Percentiles rank a stretch among this genome's conserved stretches.
These are phyloP conservation scores for Champsocephalus esox DNA, from an alignment of 2,797 vertebrate species.

Conservation along the genomic window DNA sequence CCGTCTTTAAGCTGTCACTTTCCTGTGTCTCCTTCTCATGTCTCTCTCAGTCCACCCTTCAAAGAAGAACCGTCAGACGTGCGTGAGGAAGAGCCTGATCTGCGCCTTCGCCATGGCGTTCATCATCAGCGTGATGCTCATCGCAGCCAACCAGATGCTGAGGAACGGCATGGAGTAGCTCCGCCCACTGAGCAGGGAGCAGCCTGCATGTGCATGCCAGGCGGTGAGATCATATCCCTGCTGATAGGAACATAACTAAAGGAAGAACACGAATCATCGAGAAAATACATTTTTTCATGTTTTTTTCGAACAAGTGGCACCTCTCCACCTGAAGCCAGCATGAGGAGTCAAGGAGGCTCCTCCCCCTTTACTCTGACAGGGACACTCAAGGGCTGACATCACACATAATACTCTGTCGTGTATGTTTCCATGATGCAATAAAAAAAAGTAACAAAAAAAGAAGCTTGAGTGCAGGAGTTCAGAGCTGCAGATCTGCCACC, in stretches of 20 bases:
- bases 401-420: constrained; percentile 71
- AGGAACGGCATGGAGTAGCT: constrained; percentile 98
- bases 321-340: constrained; percentile 76
- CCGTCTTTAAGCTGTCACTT: not conserved
- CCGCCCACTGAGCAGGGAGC: constrained; percentile 81
- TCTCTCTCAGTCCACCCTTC: constrained; percentile 80
- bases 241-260: constrained; percentile 56
- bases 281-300: constrained; percentile 46
- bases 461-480: constrained; percentile 80
- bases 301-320: no score
- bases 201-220: constrained; percentile 89
- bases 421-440: constrained; percentile 95
- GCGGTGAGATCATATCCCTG: constrained; percentile 83
- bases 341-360: constrained; percentile 79
- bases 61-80: constrained; percentile 94
- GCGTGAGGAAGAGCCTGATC: constrained; percentile 98
- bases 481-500: constrained; percentile 59
- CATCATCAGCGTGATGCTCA: constrained; percentile 99
- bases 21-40: constrained; percentile 1
- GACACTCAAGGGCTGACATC: constrained; percentile 98
- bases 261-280: constrained; percentile 37
- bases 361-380: constrained; percentile 91
- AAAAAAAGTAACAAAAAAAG: constrained; percentile 49
- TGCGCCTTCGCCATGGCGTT: constrained; percentile 99
- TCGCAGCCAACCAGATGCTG: constrained; percentile 99